Evolutionary conservation across 2,113 vertebrate species (phyloP), one percentile per base, ranked within the genome.

Genomic region (Mastomys natalensis): DNA sequence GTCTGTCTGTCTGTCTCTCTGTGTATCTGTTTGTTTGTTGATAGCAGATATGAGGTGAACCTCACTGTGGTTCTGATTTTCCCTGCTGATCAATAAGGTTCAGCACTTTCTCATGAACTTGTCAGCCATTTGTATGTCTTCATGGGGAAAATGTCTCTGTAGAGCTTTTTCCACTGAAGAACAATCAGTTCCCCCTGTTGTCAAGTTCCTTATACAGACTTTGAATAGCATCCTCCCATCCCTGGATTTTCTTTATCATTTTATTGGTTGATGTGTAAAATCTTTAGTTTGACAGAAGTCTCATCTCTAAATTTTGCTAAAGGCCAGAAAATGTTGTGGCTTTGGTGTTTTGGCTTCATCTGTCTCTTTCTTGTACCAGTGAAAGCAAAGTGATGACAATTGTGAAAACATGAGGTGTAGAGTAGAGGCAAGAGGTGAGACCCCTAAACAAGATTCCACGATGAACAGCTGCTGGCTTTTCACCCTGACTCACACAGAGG

Each of bases 371-470:
- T 90, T 12, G 19, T 2, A 55, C 29, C 40, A 37, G 6, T 13
- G 24, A 92, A 81, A 90, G 60, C 21, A 31, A 89, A 90, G 40
- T n/a, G 58, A 74, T 81, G n/a, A n/a, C n/a, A n/a, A n/a, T n/a
- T n/a, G n/a, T n/a, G n/a, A n/a, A n/a, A n/a, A n/a, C n/a, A n/a
- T n/a, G n/a, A n/a, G n/a, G n/a, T 45, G 37, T 40, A 72, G 13
- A 24, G 10, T 8, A 60, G 43, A 53, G 40, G 10, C 45, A 62
- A 94, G 80, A 60, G 7, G 5, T 19, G 10, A 34, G 31, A 66
- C 31, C 66, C 64, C 31, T 43, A 51, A 15, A 26, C 29, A 70
- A 34, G 1, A 31, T n/a, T 53, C 29, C 76, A 31, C 1, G 11
- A 15, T 15, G 43, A 48, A 31, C 12, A 37, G 6, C 60, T 21